Evolutionary conservation across 2,888 invertebrate species (phyloP).

Genomic region (Punctoribates punctum): DNA sequence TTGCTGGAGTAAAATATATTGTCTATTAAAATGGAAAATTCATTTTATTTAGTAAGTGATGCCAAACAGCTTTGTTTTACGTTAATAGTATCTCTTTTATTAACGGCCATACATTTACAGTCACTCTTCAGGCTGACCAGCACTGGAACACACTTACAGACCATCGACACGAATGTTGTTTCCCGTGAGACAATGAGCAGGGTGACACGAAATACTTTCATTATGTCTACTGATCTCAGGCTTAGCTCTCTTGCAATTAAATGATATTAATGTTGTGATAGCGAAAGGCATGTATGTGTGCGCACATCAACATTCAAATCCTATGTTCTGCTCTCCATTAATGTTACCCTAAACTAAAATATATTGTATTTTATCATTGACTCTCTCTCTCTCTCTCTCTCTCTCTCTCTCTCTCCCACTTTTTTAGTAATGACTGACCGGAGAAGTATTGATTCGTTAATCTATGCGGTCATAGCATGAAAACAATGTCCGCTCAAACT

Average conservation of each 20-base stretch:
- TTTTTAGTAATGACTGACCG: background rate
- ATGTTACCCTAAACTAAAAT: slow-evolving; percentile 13
- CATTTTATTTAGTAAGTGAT: background rate
- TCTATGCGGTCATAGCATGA: background rate
- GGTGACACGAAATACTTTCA: slow-evolving; percentile 28
- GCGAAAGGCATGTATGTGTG: background rate
- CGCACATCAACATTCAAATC: slow-evolving; percentile 1
- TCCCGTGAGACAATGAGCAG: slow-evolving; percentile 34
- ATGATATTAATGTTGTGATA: slow-evolving; percentile 25
- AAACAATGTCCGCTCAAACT: background rate
- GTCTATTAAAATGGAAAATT: background rate
- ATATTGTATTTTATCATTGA: background rate
- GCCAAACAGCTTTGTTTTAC: slow-evolving; percentile 13
- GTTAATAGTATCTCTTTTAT: slow-evolving; percentile 5
- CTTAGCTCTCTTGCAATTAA: slow-evolving; percentile 20
- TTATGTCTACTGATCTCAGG: background rate
- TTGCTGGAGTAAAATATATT: background rate
- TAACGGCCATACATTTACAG: slow-evolving; percentile 26
- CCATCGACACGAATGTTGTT: background rate
- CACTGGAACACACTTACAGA: background rate
- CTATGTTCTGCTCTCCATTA: background rate
- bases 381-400: slow-evolving; percentile 9
- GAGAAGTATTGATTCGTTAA: background rate
- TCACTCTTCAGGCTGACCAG: slow-evolving; percentile 18
- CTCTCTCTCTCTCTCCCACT: background rate